Conservation (phyloP, 2,113 vertebrate species). For the Pelodiscus sinensis region DNA sequence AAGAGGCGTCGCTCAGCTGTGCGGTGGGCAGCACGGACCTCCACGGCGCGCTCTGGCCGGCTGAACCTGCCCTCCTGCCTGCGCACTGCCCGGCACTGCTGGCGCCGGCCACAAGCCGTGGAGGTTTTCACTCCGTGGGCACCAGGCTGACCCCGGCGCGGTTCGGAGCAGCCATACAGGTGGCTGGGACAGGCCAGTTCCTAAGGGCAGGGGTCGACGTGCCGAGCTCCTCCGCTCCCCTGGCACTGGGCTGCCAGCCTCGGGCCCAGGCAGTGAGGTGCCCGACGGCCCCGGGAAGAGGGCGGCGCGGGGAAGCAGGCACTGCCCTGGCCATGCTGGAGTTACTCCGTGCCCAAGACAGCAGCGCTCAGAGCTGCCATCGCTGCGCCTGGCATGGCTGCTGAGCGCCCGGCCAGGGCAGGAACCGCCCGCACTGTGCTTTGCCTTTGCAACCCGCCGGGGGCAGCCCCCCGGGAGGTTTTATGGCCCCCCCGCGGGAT, state of each 20-base stretch:
- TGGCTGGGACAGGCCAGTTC: background rate
- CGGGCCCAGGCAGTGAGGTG: background rate
- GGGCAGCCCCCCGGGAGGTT: too few species aligned
- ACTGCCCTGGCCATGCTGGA: background rate
- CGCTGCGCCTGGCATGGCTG: too few species aligned
- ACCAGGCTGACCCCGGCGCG: accelerated
- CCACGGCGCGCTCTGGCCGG: background rate
- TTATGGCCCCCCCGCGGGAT: background rate
- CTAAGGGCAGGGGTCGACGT: background rate
- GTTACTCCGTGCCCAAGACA: background rate
- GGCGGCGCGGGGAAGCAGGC: too few species aligned
- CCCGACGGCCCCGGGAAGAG: too few species aligned
- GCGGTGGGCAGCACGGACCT: background rate
- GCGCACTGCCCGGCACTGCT: background rate
- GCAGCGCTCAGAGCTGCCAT: background rate
- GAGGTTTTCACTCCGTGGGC: background rate
- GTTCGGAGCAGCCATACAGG: background rate
- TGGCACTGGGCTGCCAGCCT: background rate
- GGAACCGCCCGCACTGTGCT: background rate
- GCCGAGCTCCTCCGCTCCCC: background rate
- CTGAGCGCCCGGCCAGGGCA: too few species aligned
- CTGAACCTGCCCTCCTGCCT: background rate
- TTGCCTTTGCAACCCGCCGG: accelerated
- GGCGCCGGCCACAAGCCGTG: background rate
- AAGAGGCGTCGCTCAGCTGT: too few species aligned